These are phyloP conservation scores for Pterois miles DNA, from an alignment of 2,797 vertebrate species.

Conservation along the genomic window DNA sequence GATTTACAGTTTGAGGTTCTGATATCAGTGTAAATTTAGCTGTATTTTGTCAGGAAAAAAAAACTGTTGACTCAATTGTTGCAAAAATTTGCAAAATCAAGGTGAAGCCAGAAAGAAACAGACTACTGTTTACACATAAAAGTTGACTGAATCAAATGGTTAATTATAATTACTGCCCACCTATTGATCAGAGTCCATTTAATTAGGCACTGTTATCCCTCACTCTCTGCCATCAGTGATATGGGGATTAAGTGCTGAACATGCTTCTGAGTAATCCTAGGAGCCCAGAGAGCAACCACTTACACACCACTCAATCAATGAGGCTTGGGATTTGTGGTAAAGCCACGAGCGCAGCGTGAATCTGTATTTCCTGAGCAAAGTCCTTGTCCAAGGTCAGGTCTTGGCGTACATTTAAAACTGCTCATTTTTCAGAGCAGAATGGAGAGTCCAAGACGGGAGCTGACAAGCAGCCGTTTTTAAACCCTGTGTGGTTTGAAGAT, in stretches of 20 bases:
- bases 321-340: constrained; percentile 75
- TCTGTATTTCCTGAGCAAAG: constrained; percentile 58
- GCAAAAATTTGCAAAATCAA: background rate
- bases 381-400: constrained; percentile 63
- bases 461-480: background rate
- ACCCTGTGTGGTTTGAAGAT: background rate
- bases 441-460: background rate
- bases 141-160: constrained; percentile 47
- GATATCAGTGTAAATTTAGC: background rate
- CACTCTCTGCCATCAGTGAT: constrained; percentile 66
- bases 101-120: background rate
- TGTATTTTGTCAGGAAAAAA: background rate
- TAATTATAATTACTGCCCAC: constrained; percentile 65
- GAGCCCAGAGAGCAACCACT: constrained; percentile 71
- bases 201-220: constrained; percentile 75
- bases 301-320: constrained; percentile 79
- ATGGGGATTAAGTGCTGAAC: constrained; percentile 79
- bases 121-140: constrained; percentile 27
- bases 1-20: background rate
- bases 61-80: background rate
- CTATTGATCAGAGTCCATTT: constrained; percentile 80
- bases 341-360: constrained; percentile 56
- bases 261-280: constrained; percentile 76
- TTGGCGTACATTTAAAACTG: background rate
- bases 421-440: constrained; percentile 22